phyloP scores from a whole-genome alignment of 2,888 invertebrate species.

The Hydroisotoma schaefferi region DNA sequence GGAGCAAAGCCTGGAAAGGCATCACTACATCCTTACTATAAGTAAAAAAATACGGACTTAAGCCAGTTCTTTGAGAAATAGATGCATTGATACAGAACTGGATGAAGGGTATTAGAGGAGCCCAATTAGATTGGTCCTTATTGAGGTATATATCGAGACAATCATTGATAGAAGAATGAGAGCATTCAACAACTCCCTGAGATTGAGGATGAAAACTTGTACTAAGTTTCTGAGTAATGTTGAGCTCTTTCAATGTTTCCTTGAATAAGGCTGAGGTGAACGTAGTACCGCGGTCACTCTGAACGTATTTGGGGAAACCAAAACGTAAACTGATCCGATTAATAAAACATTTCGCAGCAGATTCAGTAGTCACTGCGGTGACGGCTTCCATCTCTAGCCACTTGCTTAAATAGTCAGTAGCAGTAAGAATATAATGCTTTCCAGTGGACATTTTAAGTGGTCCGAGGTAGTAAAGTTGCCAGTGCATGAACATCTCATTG shows the following conservation, averaged over 20 bases:
- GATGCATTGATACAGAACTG: constrained; percentile 1
- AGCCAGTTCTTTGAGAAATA: background rate
- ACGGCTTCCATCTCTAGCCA: constrained; percentile 1
- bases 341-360: background rate
- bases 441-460: background rate
- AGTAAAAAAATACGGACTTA: background rate
- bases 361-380: background rate
- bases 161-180: background rate
- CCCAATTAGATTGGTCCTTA: background rate
- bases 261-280: constrained; percentile 1
- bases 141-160: background rate
- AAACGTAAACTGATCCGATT: background rate
- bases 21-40: background rate
- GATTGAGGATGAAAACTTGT: constrained; percentile 2
- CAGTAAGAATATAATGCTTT: background rate
- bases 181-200: background rate
- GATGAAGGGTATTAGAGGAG: background rate
- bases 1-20: background rate
- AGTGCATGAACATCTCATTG: background rate
- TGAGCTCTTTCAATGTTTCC: background rate
- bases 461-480: background rate
- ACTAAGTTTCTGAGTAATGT: background rate
- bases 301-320: background rate
- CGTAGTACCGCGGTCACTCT: background rate
- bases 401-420: background rate